A percentile compares a stretch with the other conserved stretches of the same genome.
Conservation (phyloP, 2,113 vertebrate genomes). For the Nyctereutes procyonoides region DNA sequence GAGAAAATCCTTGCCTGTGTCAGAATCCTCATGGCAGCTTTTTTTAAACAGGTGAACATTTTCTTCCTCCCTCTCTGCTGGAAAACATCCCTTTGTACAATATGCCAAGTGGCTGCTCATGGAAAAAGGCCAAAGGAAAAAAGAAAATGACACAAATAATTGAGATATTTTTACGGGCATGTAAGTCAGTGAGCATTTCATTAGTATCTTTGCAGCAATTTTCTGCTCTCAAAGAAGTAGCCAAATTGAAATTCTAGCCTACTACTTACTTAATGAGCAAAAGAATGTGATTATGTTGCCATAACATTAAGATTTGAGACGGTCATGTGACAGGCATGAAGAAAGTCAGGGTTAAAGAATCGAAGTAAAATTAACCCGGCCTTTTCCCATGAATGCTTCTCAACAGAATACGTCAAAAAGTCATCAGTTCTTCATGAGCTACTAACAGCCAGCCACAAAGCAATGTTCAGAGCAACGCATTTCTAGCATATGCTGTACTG, state of each 20-base stretch:
- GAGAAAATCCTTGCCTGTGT: slow-evolving; percentile 85
- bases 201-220: slow-evolving; percentile 53
- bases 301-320: slow-evolving; percentile 61
- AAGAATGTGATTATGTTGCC: slow-evolving; percentile 69
- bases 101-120: slow-evolving; percentile 84
- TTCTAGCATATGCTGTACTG: neutral
- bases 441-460: neutral
- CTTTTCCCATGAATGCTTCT: slow-evolving; percentile 53
- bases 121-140: slow-evolving; percentile 86
- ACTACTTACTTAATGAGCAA: slow-evolving; percentile 69
- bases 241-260: slow-evolving; percentile 71
- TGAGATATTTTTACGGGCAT: slow-evolving; percentile 83
- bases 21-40: slow-evolving; percentile 87
- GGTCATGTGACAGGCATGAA: slow-evolving; percentile 38
- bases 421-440: neutral
- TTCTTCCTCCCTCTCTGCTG: slow-evolving; percentile 78
- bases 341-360: slow-evolving; percentile 49
- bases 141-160: slow-evolving; percentile 79
- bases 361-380: slow-evolving; percentile 37
- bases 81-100: slow-evolving; percentile 83
- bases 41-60: slow-evolving; percentile 90
- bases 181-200: slow-evolving; percentile 71
- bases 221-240: slow-evolving; percentile 67
- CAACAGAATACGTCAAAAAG: neutral
- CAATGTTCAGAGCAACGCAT: neutral